These are phyloP conservation scores for Didymodactylos carnosus DNA, from an alignment of 2,888 invertebrate species.

Conservation along the genomic window DNA sequence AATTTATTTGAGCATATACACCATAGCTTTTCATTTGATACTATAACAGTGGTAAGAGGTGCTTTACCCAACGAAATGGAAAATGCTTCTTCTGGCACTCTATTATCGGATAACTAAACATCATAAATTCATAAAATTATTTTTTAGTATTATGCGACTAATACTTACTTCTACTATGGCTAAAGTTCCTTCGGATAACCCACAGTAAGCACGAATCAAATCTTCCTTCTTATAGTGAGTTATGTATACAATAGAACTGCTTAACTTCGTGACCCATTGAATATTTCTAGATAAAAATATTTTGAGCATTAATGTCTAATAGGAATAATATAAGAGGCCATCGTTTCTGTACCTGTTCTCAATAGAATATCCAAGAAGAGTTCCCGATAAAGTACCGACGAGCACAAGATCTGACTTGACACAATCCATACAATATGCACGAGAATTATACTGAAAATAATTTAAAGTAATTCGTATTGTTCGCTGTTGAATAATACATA, in stretches of 20 bases:
- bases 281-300: slow-evolving; percentile 21
- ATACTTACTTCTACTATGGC: slow-evolving; percentile 37
- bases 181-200: slow-evolving; percentile 38
- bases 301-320: no score
- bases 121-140: neutral
- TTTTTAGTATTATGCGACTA: neutral
- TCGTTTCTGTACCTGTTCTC: slow-evolving; percentile 26
- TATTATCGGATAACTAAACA: slow-evolving; percentile 20
- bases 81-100: slow-evolving; percentile 31
- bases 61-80: slow-evolving; percentile 38
- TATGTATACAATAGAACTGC: slow-evolving; percentile 33
- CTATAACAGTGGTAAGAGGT: slow-evolving; percentile 34
- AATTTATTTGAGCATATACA: neutral
- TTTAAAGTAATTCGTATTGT: neutral
- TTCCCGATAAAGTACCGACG: slow-evolving; percentile 36
- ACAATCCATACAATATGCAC: slow-evolving; percentile 34
- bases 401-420: slow-evolving; percentile 29
- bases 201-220: slow-evolving; percentile 33
- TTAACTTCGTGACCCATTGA: slow-evolving; percentile 36
- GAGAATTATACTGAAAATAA: slow-evolving; percentile 33
- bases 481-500: slow-evolving; percentile 16
- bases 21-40: slow-evolving; percentile 18
- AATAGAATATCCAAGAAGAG: slow-evolving; percentile 31
- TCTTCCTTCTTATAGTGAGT: slow-evolving; percentile 15
- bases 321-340: no score